Conservation (phyloP, 2,888 invertebrate genomes). For the Coremacera marginata region DNA sequence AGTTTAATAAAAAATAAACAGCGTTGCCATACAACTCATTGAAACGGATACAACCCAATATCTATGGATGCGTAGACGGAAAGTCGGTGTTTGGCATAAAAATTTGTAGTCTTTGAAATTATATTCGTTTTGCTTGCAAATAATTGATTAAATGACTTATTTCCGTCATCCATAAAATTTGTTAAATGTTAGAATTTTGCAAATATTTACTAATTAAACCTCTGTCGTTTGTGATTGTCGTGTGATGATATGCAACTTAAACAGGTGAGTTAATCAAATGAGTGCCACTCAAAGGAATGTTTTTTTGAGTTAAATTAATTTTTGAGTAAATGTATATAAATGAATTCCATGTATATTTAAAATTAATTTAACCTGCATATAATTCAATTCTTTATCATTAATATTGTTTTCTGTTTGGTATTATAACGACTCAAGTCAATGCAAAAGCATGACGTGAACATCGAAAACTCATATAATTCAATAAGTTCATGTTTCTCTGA, state of each 20-base stretch:
- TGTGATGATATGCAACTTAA: conserved; percentile 68
- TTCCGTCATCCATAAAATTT: conserved; percentile 9
- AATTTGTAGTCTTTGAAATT: background rate
- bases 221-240: conserved; percentile 65
- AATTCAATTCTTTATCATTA: no score
- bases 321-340: background rate
- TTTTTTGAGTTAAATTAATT: background rate
- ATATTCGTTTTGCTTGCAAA: conserved; percentile 4
- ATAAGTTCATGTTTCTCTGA: no score
- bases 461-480: no score
- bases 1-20: conserved; percentile 26
- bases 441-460: no score
- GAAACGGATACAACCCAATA: conserved; percentile 30
- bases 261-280: conserved; percentile 59
- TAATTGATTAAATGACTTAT: conserved; percentile 20
- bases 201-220: conserved; percentile 55
- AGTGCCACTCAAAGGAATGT: background rate
- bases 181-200: conserved; percentile 31
- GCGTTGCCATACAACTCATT: conserved; percentile 44
- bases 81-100: conserved; percentile 37
- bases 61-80: conserved; percentile 36
- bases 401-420: no score
- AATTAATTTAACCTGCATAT: no score
- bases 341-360: background rate
- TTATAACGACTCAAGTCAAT: no score